phyloP scores from a whole-genome alignment of 2,888 invertebrate genomes.

The Eupithecia vulgata region DNA sequence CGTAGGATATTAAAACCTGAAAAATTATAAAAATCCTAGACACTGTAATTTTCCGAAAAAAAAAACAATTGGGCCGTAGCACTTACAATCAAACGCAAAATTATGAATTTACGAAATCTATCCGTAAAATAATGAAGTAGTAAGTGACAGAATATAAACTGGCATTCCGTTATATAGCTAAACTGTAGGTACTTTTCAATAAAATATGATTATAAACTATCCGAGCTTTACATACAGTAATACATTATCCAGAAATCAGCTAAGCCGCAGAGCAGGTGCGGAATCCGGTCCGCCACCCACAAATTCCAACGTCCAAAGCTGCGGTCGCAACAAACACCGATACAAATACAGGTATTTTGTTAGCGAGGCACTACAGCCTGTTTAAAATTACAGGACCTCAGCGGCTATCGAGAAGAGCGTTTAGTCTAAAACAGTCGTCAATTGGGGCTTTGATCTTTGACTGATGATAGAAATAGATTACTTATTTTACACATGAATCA shows the following conservation, averaged over 20 bases:
- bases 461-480: no score
- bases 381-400: not conserved
- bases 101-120: no score
- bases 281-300: constrained; percentile 25
- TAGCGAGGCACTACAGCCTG: not conserved
- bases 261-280: constrained; percentile 32
- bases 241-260: constrained; percentile 6
- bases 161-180: not conserved
- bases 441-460: not conserved
- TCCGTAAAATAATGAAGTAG: no score
- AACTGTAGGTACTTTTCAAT: not conserved
- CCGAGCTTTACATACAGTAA: not conserved
- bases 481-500: no score
- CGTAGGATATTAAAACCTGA: no score
- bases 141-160: no score
- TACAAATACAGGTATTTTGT: constrained; percentile 9
- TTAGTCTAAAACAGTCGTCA: not conserved
- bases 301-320: constrained; percentile 28
- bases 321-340: constrained; percentile 24
- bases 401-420: not conserved
- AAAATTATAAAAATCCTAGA: no score
- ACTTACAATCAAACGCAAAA: no score
- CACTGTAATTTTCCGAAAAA: no score
- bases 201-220: not conserved
- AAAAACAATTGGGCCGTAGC: no score